Evolutionary conservation across 2,797 vertebrate genomes (phyloP), one percentile per base, ranked within the genome.

Genomic region (Morus bassanus): DNA sequence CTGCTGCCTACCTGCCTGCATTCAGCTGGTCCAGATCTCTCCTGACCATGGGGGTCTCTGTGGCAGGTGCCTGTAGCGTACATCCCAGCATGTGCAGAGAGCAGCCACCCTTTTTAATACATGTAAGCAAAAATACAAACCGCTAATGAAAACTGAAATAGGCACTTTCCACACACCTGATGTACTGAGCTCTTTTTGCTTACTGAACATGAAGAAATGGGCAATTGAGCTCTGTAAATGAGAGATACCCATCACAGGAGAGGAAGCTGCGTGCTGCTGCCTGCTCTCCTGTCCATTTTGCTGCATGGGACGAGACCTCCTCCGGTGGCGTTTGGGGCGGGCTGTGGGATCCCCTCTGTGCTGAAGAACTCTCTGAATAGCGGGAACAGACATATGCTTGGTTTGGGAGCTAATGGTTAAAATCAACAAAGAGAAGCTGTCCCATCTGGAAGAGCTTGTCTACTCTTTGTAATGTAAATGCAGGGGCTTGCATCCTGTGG

Each of bases 381-480:
- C 3, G 1, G 57, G 68, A 69, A 10, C 35, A 46, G 68, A 33
- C 30, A 4, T 16, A 9, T 33, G 64, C 84, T 80, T 24, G 24
- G 8, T 53, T 37, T 65, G 50, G 70, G 87, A 89, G 84, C 56
- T 91, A 63, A 85, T 87, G 92, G 56, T 31, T 51, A 45, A 61
- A 51, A 70, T 50, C 68, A 13, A 33, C 81, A 70, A 72, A 78
- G 83, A 80, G 74, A 23, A 73, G 67, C 78, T 82, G 88, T 45
- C 91, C 91, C 95, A 91, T 77, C 95, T 97, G 93, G 77, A 67
- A 69, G 72, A 92, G 39, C 82, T 79, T 70, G 90, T 64, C 46
- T 9, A 30, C 48, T 59, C 91, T 95, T 95, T 96, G 89, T 96
- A 30, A 97, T 95, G 95, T 21, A 95, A 95, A 96, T 95, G 64